A percentile compares a stretch with the other conserved stretches of the same genome.
Conservation (phyloP, 92 coral and sea anemone species). For the Chrysogorgia sp. region DNA sequence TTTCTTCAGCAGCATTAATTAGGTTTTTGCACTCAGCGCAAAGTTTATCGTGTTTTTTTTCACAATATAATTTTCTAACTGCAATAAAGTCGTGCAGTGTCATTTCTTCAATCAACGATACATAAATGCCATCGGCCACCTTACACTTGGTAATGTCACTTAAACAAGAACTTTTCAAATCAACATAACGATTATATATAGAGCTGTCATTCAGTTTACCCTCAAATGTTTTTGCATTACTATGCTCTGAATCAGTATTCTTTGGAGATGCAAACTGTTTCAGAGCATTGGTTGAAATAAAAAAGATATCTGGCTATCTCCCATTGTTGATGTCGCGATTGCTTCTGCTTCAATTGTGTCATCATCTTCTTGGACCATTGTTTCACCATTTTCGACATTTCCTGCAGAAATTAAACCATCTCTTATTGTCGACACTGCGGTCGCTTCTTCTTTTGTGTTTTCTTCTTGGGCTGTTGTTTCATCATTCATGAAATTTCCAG, state of each 20-base stretch:
- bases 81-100: constrained; percentile 53
- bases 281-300: constrained; percentile 17
- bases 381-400: background rate
- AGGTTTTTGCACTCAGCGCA: constrained; percentile 49
- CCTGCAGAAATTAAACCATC: background rate
- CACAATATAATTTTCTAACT: constrained; percentile 60
- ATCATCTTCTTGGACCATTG: background rate
- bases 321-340: constrained; percentile 10
- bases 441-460: background rate
- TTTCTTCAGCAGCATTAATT: constrained; percentile 55
- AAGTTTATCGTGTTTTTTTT: constrained; percentile 7
- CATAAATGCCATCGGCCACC: constrained; percentile 47
- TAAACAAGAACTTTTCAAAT: constrained; percentile 11
- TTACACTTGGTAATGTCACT: constrained; percentile 9
- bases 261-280: constrained; percentile 21
- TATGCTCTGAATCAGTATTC: constrained; percentile 16
- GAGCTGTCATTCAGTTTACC: constrained; percentile 10
- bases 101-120: constrained; percentile 51
- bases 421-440: constrained; percentile 6
- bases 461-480: background rate
- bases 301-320: background rate
- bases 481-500: background rate
- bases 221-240: background rate
- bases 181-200: constrained; percentile 18
- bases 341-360: background rate